phyloP scores from a whole-genome alignment of 2,888 invertebrate species.

The Eulithis prunata region DNA sequence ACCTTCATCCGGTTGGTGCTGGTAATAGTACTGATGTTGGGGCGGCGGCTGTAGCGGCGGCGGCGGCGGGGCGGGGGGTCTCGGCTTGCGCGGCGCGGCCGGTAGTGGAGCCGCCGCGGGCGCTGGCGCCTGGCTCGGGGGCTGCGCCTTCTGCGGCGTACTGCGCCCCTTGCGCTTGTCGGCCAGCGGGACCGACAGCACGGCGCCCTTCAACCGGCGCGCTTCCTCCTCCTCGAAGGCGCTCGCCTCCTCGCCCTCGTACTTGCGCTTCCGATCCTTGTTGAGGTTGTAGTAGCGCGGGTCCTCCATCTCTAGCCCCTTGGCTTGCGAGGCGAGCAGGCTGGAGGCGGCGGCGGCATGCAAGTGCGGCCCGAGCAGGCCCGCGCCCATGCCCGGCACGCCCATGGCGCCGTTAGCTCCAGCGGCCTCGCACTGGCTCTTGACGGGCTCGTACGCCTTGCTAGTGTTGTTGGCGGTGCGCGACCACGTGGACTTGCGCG shows the following conservation, averaged over 20 bases:
- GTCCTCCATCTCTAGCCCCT: constrained; percentile 86
- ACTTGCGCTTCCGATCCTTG: constrained; percentile 88
- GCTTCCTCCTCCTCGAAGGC: constrained; percentile 84
- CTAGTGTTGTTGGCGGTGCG: constrained; percentile 74
- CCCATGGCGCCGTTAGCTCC: constrained; percentile 73
- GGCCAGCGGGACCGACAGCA: constrained; percentile 79
- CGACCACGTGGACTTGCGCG: constrained; percentile 88
- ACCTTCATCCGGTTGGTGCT: constrained; percentile 85
- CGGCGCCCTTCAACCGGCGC: constrained; percentile 77
- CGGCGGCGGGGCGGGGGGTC: constrained; percentile 75
- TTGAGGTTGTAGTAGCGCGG: constrained; percentile 89
- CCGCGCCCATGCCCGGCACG: constrained; percentile 66
- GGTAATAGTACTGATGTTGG: constrained; percentile 83
- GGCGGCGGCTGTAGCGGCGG: constrained; percentile 76
- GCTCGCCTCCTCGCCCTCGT: constrained; percentile 87
- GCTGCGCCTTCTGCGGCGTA: constrained; percentile 62
- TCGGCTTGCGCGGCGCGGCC: constrained; percentile 78
- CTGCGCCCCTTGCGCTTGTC: constrained; percentile 78
- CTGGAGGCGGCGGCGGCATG: constrained; percentile 68
- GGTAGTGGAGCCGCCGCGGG: constrained; percentile 69
- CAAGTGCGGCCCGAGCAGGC: constrained; percentile 67
- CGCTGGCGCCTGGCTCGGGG: constrained; percentile 66
- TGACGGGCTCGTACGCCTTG: constrained; percentile 71
- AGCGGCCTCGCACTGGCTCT: constrained; percentile 67
- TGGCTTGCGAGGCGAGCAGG: constrained; percentile 66